phyloP scores from a whole-genome alignment of 2,888 invertebrate genomes.

The Neocrepidodera transversa region DNA sequence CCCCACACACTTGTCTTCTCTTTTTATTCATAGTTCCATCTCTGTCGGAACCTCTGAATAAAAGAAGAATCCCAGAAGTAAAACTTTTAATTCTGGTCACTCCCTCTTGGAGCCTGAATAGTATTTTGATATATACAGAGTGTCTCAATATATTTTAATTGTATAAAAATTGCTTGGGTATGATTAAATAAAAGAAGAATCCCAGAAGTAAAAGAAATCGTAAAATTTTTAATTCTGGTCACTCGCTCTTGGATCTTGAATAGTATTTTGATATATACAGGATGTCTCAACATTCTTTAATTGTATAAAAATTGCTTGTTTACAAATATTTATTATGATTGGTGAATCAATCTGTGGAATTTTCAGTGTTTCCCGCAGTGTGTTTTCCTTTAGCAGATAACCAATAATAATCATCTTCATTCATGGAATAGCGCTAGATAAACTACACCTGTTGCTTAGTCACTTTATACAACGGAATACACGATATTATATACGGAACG shows the following conservation, averaged over 20 bases:
- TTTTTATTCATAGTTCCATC: slow-evolving; percentile 2
- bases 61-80: slow-evolving; percentile 38
- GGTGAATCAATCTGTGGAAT: slow-evolving; percentile 3
- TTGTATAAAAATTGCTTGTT: background rate
- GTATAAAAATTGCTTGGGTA: too few relatives aligned
- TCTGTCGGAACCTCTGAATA: slow-evolving; percentile 41
- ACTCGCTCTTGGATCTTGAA: slow-evolving; percentile 19
- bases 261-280: background rate
- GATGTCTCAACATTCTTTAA: background rate
- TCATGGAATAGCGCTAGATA: slow-evolving; percentile 3
- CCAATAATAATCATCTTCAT: slow-evolving; percentile 11
- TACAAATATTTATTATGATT: too few relatives aligned
- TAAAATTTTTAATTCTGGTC: slow-evolving; percentile 29
- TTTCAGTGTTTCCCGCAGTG: background rate
- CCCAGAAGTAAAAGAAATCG: too few relatives aligned
- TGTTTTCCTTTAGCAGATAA: slow-evolving; percentile 2
- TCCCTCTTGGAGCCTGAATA: slow-evolving; percentile 17
- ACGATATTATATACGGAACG: background rate
- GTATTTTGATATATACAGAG: background rate
- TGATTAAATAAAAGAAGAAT: slow-evolving; percentile 46
- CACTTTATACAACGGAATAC: too few relatives aligned
- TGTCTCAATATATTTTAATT: background rate
- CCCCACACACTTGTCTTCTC: slow-evolving; percentile 25
- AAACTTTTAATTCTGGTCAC: slow-evolving; percentile 29
- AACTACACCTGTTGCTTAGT: slow-evolving; percentile 1